These are phyloP conservation scores for Acanthopagrus latus DNA, from an alignment of 2,797 vertebrate species.

Conservation along the genomic window DNA sequence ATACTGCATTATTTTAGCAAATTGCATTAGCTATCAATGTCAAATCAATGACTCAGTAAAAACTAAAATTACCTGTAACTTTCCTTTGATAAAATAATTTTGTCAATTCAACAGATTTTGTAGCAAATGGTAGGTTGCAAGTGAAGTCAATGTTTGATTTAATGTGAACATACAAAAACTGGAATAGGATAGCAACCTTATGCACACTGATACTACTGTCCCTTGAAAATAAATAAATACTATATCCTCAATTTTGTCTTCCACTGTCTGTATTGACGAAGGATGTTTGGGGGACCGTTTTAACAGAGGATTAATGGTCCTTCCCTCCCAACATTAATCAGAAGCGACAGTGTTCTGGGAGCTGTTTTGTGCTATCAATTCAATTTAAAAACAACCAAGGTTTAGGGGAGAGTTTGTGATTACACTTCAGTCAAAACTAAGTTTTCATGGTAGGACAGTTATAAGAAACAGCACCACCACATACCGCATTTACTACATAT, in stretches of 20 bases:
- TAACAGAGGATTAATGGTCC: constrained; percentile 46
- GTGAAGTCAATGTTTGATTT: background rate
- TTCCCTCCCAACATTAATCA: constrained; percentile 55
- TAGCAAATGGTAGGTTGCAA: background rate
- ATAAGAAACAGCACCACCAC: background rate
- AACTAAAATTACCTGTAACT: background rate
- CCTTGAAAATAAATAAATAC: constrained; percentile 29
- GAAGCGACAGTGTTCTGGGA: constrained; percentile 27
- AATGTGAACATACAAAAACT: background rate
- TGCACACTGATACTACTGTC: background rate
- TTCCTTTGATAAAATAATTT: background rate
- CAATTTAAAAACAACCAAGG: constrained; percentile 41
- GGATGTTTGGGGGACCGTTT: constrained; percentile 29
- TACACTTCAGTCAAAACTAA: constrained; percentile 30
- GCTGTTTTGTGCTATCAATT: constrained; percentile 29
- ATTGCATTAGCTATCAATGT: background rate
- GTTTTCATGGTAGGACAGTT: background rate
- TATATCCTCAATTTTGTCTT: background rate
- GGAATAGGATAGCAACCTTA: background rate
- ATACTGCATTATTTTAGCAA: background rate
- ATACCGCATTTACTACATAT: background rate
- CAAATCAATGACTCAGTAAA: background rate
- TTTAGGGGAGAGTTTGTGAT: constrained; percentile 27
- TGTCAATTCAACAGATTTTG: background rate
- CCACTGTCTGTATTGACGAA: constrained; percentile 6